Conservation (phyloP, 2,797 vertebrate genomes). For the Falco naumanni region DNA sequence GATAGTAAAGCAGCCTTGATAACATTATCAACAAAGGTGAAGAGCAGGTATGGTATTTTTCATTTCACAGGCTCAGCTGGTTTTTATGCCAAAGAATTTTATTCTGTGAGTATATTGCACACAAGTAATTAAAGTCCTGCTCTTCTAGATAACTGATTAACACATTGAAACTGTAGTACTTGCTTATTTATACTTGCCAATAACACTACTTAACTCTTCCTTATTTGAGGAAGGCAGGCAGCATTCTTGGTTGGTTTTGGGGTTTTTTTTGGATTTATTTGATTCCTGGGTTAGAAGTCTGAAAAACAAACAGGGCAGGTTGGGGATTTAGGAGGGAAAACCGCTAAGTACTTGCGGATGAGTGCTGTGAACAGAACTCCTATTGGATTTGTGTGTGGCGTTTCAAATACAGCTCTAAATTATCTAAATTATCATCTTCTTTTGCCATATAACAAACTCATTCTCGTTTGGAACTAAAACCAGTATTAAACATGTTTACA, state of each 20-base stretch:
- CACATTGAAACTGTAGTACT: background rate
- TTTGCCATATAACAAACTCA: background rate
- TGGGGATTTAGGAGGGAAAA: background rate
- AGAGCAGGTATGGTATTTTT: background rate
- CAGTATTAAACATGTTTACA: background rate
- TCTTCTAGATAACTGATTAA: background rate
- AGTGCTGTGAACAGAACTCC: background rate
- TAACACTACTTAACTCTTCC: background rate
- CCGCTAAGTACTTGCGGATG: background rate
- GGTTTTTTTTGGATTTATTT: background rate
- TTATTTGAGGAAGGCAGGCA: background rate
- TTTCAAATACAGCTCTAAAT: background rate
- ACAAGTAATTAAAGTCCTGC: background rate
- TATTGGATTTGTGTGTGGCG: background rate
- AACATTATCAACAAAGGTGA: background rate
- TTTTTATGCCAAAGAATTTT: background rate
- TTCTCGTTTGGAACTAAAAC: background rate
- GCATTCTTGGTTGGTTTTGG: too few species aligned
- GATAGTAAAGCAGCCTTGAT: background rate
- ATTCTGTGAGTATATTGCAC: background rate
- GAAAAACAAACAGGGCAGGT: background rate
- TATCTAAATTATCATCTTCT: background rate
- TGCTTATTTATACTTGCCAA: background rate
- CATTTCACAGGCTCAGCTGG: background rate
- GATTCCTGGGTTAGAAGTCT: background rate